Evolutionary conservation across 1,140 invertebrate genomes (phyloP).

Genomic region (Chlorops oryzae): DNA sequence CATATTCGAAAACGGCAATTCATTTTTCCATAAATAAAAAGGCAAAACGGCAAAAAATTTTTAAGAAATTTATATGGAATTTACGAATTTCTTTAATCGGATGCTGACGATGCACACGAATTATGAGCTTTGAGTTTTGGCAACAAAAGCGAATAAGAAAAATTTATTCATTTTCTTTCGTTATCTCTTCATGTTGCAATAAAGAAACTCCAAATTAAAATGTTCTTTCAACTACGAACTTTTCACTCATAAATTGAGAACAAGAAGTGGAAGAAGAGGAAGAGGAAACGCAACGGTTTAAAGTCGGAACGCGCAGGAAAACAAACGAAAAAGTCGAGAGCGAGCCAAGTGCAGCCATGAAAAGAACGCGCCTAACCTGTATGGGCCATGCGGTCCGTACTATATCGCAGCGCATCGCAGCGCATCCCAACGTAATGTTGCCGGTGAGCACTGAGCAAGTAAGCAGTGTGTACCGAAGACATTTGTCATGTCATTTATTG

Average conservation of each 20-base stretch:
- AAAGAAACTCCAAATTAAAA: slow-evolving; percentile 39
- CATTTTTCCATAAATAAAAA: too few species aligned
- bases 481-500: slow-evolving; percentile 46
- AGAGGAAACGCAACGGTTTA: slow-evolving; percentile 1
- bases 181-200: neutral
- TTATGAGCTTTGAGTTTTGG: neutral
- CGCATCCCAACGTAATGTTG: too few species aligned
- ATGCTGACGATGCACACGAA: neutral
- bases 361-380: too few species aligned
- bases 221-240: slow-evolving; percentile 48
- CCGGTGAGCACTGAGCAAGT: too few species aligned
- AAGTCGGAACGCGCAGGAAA: too few species aligned
- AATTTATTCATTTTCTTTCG: too few species aligned
- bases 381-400: too few species aligned
- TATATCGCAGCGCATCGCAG: too few species aligned
- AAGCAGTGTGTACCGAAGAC: slow-evolving; percentile 34
- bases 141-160: neutral
- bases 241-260: slow-evolving; percentile 46
- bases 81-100: neutral
- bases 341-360: too few species aligned
- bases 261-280: slow-evolving; percentile 33
- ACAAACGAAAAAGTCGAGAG: too few species aligned
- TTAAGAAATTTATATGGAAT: neutral
- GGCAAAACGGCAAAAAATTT: too few species aligned
- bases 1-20: too few species aligned